These are phyloP conservation scores for Smittia aterrima DNA, from an alignment of 2,888 invertebrate genomes.

Conservation along the genomic window DNA sequence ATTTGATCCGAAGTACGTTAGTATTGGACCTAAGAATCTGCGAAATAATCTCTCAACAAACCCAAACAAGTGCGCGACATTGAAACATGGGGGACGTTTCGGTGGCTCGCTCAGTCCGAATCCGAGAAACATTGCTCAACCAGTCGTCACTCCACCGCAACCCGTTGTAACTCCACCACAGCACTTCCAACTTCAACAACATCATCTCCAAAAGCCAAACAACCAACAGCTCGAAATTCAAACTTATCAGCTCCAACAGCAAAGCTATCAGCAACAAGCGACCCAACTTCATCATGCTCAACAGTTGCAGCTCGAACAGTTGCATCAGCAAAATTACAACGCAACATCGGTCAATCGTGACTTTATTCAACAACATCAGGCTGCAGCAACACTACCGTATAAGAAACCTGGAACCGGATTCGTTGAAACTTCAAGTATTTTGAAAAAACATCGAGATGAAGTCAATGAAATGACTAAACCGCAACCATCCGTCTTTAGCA, in stretches of 20 bases:
- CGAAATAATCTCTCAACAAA: constrained; percentile 16
- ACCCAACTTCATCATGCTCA: constrained; percentile 40
- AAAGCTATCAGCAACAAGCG: constrained; percentile 34
- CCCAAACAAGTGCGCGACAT: constrained; percentile 52
- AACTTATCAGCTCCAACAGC: constrained; percentile 36
- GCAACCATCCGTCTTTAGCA: constrained; percentile 54
- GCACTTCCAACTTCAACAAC: constrained; percentile 40
- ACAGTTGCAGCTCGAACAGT: constrained; percentile 36
- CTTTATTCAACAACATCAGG: constrained; percentile 35
- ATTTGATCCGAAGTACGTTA: constrained; percentile 55
- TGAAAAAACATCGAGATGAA: constrained; percentile 30
- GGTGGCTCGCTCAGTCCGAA: constrained; percentile 52
- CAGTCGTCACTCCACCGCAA: constrained; percentile 44
- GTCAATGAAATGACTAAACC: constrained; percentile 46
- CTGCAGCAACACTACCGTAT: constrained; percentile 41
- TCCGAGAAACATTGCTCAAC: constrained; percentile 52
- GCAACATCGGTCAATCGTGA: constrained; percentile 42
- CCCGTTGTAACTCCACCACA: constrained; percentile 44
- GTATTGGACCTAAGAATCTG: constrained; percentile 52
- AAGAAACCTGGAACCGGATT: constrained; percentile 40
- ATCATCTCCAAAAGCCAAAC: constrained; percentile 42
- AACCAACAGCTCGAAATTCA: constrained; percentile 43
- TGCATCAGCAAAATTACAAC: constrained; percentile 43
- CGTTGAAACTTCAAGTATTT: constrained; percentile 38
- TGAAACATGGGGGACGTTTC: constrained; percentile 54